phyloP scores from a whole-genome alignment of 1,140 invertebrate genomes.

The Periplaneta americana region DNA sequence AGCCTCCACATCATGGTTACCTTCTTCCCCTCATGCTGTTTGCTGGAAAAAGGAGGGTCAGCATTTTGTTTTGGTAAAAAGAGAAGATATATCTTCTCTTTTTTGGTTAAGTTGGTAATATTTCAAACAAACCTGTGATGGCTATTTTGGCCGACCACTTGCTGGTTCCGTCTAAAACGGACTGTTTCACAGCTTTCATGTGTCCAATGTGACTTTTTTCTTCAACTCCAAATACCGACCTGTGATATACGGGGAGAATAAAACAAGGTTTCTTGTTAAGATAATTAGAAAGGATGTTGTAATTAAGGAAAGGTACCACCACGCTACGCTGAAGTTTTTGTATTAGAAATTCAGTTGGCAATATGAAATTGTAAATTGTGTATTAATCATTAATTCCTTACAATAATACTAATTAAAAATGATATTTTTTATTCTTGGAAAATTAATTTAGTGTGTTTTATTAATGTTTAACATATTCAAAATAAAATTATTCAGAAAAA shows the following conservation, averaged over 20 bases:
- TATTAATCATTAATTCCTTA: too few species aligned
- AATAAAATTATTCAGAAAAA: background rate
- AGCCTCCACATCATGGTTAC: background rate
- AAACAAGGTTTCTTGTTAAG: background rate
- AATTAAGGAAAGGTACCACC: background rate
- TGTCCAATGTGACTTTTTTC: slow-evolving; percentile 90
- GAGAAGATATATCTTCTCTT: background rate
- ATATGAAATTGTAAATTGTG: too few species aligned
- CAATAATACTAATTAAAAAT: too few species aligned
- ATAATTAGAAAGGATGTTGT: background rate
- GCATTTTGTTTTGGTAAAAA: background rate
- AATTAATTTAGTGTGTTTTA: too few species aligned
- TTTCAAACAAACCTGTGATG: slow-evolving; percentile 86
- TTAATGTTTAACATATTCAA: too few species aligned
- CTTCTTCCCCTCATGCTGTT: background rate
- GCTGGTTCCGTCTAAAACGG: slow-evolving; percentile 97
- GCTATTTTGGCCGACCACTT: slow-evolving; percentile 99
- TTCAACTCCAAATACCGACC: slow-evolving; percentile 92
- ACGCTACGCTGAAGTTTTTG: too few species aligned
- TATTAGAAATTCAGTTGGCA: too few species aligned
- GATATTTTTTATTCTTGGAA: too few species aligned
- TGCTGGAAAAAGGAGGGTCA: background rate
- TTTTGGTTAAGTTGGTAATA: background rate
- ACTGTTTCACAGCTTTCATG: slow-evolving; percentile 97
- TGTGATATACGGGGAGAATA: slow-evolving; percentile 36